Percentiles rank a stretch among this genome's conserved stretches.
These are phyloP conservation scores for Patiria miniata DNA, from an alignment of 35 echinoderm and acorn worm genomes.

Conservation along the genomic window DNA sequence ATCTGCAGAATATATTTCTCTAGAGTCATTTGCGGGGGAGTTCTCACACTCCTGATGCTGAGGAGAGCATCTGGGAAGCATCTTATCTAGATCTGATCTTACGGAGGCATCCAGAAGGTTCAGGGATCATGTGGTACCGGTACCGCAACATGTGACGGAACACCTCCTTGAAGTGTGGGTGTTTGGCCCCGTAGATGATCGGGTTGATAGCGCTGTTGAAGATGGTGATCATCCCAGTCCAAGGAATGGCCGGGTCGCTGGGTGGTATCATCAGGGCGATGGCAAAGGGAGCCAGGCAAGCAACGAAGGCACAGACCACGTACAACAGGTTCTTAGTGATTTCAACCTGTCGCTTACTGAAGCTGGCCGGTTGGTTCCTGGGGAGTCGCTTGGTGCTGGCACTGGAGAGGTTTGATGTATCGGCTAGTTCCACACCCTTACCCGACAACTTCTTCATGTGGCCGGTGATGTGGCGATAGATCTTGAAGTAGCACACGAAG, in stretches of 20 bases:
- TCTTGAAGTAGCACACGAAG: conserved; percentile 70
- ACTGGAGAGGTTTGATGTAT: conserved; percentile 4
- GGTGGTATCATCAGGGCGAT: conserved; percentile 66
- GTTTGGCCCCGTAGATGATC: conserved; percentile 77
- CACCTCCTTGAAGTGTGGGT: conserved; percentile 78
- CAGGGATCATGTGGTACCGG: conserved; percentile 54
- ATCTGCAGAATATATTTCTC: no score
- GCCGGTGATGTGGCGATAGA: conserved; percentile 54
- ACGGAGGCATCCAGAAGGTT: conserved; percentile 64
- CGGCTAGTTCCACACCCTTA: neutral
- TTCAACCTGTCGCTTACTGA: conserved; percentile 65
- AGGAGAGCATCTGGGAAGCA: neutral
- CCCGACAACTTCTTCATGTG: conserved; percentile 52
- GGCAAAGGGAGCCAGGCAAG: conserved; percentile 64
- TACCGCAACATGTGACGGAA: conserved; percentile 71
- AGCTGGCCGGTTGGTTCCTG: neutral
- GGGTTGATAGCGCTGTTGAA: conserved; percentile 80
- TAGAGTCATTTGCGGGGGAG: no score
- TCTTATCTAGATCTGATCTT: neutral
- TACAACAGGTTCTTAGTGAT: conserved; percentile 87
- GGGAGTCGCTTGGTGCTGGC: conserved; percentile 11
- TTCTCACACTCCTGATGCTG: no score
- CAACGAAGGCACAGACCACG: conserved; percentile 65
- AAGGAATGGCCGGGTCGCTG: conserved; percentile 54
- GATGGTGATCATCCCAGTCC: conserved; percentile 50